phyloP scores from a whole-genome alignment of 2,888 invertebrate species.

The Petrolisthes cinctipes region DNA sequence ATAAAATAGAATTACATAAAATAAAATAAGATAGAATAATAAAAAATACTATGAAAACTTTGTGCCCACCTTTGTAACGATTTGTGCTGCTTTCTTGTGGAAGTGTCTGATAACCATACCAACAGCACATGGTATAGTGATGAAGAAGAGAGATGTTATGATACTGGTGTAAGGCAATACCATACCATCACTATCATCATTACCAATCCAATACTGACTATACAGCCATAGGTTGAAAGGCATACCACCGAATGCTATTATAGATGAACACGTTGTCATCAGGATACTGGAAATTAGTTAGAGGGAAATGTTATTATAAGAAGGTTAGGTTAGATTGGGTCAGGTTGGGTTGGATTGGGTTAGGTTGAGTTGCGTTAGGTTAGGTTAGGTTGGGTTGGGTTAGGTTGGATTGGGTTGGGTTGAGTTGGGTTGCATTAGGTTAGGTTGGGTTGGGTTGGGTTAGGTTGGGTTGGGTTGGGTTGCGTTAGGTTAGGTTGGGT shows the following conservation, averaged over 20 bases:
- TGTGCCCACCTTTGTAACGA: constrained; percentile 45
- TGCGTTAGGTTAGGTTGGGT: too few relatives aligned
- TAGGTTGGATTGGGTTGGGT: too few relatives aligned
- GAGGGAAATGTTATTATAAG: neutral
- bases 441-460: too few relatives aligned
- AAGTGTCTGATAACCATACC: constrained; percentile 57
- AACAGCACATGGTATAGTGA: constrained; percentile 38
- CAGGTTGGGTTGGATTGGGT: too few relatives aligned
- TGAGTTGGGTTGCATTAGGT: too few relatives aligned
- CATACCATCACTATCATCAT: constrained; percentile 13
- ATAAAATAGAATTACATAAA: too few relatives aligned
- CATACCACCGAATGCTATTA: constrained; percentile 58
- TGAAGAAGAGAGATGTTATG: constrained; percentile 41
- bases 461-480: too few relatives aligned
- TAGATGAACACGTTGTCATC: constrained; percentile 59
- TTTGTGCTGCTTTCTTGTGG: constrained; percentile 25
- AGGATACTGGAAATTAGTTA: constrained; percentile 47
- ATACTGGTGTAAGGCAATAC: constrained; percentile 53
- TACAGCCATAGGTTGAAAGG: constrained; percentile 62
- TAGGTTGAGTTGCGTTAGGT: too few relatives aligned
- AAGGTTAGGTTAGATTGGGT: too few relatives aligned
- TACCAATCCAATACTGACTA: constrained; percentile 33
- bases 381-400: too few relatives aligned
- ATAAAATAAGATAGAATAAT: too few relatives aligned
- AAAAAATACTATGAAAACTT: neutral